Conservation (phyloP, 1,140 invertebrate species). For the Neodiprion lecontei region DNA sequence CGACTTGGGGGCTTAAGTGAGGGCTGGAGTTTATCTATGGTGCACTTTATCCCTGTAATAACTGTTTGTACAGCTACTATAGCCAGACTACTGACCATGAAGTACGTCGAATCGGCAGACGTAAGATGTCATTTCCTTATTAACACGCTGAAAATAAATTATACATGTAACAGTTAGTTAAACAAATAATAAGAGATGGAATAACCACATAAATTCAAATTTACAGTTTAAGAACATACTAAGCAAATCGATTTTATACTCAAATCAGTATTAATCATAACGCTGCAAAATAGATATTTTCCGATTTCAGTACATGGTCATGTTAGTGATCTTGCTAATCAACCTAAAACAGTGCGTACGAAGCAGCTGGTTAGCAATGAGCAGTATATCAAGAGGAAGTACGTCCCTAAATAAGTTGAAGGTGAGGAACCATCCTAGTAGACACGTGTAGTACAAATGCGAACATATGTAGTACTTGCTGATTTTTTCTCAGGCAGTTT, state of each 20-base stretch:
- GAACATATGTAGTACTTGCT: background rate
- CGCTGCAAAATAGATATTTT: background rate
- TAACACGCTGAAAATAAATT: background rate
- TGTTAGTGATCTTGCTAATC: slow-evolving; percentile 36
- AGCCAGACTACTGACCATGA: slow-evolving; percentile 27
- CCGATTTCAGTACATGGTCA: slow-evolving; percentile 35
- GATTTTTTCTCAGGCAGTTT: slow-evolving; percentile 28
- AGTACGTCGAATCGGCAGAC: slow-evolving; percentile 23
- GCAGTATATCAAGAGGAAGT: slow-evolving; percentile 36
- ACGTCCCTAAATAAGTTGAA: slow-evolving; percentile 40
- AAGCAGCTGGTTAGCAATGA: slow-evolving; percentile 39
- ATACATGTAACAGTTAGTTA: background rate
- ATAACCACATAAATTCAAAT: background rate
- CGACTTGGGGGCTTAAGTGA: slow-evolving; percentile 35
- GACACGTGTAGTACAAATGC: background rate
- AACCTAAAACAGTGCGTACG: slow-evolving; percentile 38
- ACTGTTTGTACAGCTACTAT: slow-evolving; percentile 32
- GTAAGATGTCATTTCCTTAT: slow-evolving; percentile 15
- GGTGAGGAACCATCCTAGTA: slow-evolving; percentile 21
- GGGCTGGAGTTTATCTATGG: slow-evolving; percentile 37
- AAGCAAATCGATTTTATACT: background rate
- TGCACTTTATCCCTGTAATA: slow-evolving; percentile 38
- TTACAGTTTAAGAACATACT: background rate
- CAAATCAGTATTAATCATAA: background rate
- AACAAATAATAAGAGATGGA: background rate